Evolutionary conservation across 2,113 vertebrate genomes (phyloP), one percentile per base, ranked within the genome.

Genomic region (Urocitellus parryii): DNA sequence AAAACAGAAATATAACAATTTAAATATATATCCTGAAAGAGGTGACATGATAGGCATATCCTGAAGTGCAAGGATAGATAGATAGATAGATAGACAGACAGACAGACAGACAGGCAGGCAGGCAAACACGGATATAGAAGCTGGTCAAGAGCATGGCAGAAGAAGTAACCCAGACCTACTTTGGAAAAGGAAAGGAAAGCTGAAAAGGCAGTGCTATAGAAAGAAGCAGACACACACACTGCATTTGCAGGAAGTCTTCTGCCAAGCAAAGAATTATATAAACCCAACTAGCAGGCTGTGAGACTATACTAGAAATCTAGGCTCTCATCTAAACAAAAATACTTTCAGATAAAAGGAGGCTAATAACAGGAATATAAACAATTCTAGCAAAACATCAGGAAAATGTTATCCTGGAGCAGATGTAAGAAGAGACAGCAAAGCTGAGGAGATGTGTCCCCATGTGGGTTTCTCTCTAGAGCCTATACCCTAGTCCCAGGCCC

Each of bases 321-420:
- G 80, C 27, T 80, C 68, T 58, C 13, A 80, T n/a, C 39, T 68
- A 80, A 95, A 95, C 34, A 95, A 70, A 95, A 79, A 25, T 74
- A 91, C 22, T 76, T 61, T 39, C 56, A 56, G 10, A 88, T 45
- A 95, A 84, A 93, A 24, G 45, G 5, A 72, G 8, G 16, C 27
- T 67, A 85, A 85, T 45, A 78, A 25, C 22, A 72, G 13, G 53
- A 73, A 70, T 76, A 88, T 14, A 14, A 84, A 67, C 78, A 91
- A 88, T 79, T 88, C 80, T 74, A 78, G 85, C 3, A 37, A 90
- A 92, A 76, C 22, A 51, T 29, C 37, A 48, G 39, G 67, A 91
- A 39, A 18, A 53, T 24, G 20, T 45, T 78, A 48, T 51, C 24
- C 65, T 11, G 34, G 6, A 95, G 48, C 25, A 61, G 25, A 68